Conservation (phyloP, 2,113 vertebrate species). For the Cettia cetti region DNA sequence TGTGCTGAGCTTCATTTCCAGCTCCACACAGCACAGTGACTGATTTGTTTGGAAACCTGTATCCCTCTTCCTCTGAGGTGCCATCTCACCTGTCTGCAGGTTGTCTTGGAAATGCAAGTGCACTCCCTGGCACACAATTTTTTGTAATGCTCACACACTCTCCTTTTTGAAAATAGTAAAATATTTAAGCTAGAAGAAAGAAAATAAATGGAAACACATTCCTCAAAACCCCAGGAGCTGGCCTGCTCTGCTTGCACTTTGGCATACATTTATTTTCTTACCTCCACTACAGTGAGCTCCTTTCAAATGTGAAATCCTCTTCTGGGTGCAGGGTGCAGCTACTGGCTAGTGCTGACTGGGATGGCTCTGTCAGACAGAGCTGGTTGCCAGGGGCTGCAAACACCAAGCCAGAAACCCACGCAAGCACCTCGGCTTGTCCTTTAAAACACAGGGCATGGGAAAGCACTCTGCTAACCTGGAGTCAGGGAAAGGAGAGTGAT, state of each 20-base stretch:
- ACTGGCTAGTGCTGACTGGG: background rate
- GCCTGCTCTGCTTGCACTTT: background rate
- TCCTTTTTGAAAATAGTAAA: background rate
- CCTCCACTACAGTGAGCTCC: background rate
- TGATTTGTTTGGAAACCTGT: background rate
- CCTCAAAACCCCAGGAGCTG: background rate
- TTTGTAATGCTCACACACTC: background rate
- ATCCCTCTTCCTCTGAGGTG: background rate
- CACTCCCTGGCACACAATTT: background rate
- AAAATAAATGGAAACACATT: background rate
- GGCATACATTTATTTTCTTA: background rate
- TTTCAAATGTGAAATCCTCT: background rate
- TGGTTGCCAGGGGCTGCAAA: background rate
- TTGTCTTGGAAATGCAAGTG: background rate
- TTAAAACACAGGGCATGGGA: accelerated
- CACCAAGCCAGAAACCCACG: accelerated
- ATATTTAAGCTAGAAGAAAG: background rate
- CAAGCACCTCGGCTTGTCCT: accelerated
- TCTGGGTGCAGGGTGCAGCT: background rate
- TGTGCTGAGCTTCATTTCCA: background rate
- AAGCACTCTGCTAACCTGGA: background rate
- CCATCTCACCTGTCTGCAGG: background rate
- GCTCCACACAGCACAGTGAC: background rate
- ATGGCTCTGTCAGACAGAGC: background rate
- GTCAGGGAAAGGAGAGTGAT: background rate